Evolutionary conservation across 2,797 vertebrate species (phyloP).

Genomic region (Coendou prehensilis): DNA sequence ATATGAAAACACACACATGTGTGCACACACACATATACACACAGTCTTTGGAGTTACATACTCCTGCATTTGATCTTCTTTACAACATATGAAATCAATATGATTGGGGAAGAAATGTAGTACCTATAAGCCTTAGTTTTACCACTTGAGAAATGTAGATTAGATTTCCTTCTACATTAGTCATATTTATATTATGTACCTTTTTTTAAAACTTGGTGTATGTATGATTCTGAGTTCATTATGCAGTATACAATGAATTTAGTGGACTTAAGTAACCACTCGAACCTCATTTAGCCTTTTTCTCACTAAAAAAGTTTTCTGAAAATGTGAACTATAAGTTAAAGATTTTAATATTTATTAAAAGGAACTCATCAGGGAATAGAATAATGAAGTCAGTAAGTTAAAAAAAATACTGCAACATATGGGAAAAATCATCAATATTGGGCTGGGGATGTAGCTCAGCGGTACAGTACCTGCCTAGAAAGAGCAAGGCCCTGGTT

Average conservation of each 20-base stretch:
- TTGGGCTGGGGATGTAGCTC: too few species aligned
- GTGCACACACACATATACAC: not conserved
- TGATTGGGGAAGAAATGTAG: not conserved
- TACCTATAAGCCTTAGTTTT: not conserved
- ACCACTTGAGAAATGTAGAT: slow-evolving; percentile 6
- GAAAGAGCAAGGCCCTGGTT: too few species aligned
- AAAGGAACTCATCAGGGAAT: not conserved
- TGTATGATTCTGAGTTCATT: not conserved
- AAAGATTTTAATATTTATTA: slow-evolving; percentile 17
- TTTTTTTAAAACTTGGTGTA: not conserved
- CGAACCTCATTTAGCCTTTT: not conserved
- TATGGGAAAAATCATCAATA: not conserved
- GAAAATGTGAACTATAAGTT: slow-evolving; percentile 12
- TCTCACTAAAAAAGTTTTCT: not conserved
- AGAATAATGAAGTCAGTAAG: not conserved
- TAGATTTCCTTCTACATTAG: not conserved
- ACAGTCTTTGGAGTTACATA: not conserved
- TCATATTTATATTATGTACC: not conserved
- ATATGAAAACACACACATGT: fast-evolving
- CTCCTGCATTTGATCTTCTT: not conserved
- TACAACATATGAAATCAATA: too few species aligned
- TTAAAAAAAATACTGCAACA: not conserved
- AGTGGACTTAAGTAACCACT: not conserved
- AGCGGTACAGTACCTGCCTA: too few species aligned
- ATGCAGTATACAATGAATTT: not conserved